These are phyloP conservation scores for Caenorhabditis virilis DNA, from an alignment of 2,888 invertebrate species.

Conservation along the genomic window DNA sequence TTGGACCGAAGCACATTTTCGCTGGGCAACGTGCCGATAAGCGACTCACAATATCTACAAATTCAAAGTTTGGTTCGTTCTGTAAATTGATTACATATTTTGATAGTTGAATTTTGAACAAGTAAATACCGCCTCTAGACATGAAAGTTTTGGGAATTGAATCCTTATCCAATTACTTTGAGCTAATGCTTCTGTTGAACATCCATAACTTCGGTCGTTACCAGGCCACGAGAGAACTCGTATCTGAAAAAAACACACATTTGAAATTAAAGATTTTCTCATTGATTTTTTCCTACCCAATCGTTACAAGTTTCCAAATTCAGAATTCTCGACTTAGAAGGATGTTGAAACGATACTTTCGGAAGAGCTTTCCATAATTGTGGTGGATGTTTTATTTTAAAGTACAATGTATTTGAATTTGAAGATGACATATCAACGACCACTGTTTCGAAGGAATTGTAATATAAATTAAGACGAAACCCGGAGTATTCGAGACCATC, in stretches of 20 bases:
- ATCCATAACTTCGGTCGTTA: conserved; percentile 35
- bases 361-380: conserved; percentile 52
- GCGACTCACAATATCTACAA: conserved; percentile 14
- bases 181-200: conserved; percentile 38
- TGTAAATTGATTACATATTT: no score
- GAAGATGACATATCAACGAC: conserved; percentile 39
- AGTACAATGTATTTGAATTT: no score
- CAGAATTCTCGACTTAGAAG: conserved; percentile 27
- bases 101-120: no score
- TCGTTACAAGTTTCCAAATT: conserved; percentile 46
- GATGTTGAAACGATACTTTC: conserved; percentile 14
- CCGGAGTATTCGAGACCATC: conserved; percentile 47
- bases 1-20: conserved; percentile 38
- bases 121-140: no score
- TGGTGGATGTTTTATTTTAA: conserved; percentile 50
- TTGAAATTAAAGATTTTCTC: no score
- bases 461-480: conserved; percentile 38
- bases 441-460: conserved; percentile 23
- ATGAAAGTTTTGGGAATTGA: no score
- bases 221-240: conserved; percentile 40
- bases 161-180: conserved; percentile 39
- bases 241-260: no score
- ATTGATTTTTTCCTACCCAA: no score
- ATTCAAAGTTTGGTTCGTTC: not conserved
- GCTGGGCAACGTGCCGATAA: conserved; percentile 20